Evolutionary conservation across 1,140 invertebrate genomes (phyloP), one percentile per base, ranked within the genome.

Genomic region (Nylanderia fulva): DNA sequence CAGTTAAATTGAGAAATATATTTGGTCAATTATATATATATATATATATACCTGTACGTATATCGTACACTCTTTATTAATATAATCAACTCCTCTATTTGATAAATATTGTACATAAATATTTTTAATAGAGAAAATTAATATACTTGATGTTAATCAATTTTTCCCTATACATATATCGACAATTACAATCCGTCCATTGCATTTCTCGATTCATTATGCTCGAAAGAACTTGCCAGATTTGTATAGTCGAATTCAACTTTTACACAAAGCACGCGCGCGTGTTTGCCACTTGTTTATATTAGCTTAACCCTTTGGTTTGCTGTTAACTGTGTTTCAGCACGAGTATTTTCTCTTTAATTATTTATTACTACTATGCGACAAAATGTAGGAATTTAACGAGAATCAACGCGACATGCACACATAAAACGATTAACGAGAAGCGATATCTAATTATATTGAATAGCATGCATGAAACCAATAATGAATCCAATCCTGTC

Each of bases 361-460:
- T 21, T 66, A 52, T 64, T 21, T 66, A 52, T 64, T 6, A 13
- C 33, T 21, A 29, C 24, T 18, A 6, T 5, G 18, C 8, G 11
- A 27, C 27, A 66, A 77, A 45, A 77, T 48, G 42, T 48, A 29
- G 24, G 5, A 66, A 52, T 66, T 66, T 79, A 66, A 79, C 21
- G n/a, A 79, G 60, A 33, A 1, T 36, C 61, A 52, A 66, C 15
- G 29, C 45, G 45, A 2, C 15, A 48, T 42, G 36, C 42, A 52
- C 13, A 45, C 61, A 66, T 54, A 66, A 79, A 66, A 13, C 60
- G 24, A 79, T 66, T 66, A 79, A 36, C 5, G 29, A 48, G 13
- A 54, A 79, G 24, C 27, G 8, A 52, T 36, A 66, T 79, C 27
- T 36, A 79, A 79, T 66, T 66, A 79, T 54, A 79, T 54, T 8